phyloP scores from a whole-genome alignment of 2,888 invertebrate genomes.

The Trissolcus japonicus region DNA sequence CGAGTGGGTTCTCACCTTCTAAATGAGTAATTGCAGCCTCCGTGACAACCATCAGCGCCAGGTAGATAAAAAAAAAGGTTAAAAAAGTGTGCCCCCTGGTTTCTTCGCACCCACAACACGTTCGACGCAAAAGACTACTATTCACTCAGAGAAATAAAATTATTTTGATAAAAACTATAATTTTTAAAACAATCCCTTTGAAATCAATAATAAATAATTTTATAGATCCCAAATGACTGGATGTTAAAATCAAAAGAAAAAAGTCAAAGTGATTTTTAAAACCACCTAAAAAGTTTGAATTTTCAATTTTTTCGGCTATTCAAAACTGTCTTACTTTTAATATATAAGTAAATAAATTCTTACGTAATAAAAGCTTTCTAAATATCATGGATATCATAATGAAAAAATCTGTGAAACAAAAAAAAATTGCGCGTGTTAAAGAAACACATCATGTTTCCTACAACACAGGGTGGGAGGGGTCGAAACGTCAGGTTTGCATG shows the following conservation, averaged over 20 bases:
- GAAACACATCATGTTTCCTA: slow-evolving; percentile 43
- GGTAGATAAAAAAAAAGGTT: slow-evolving; percentile 61
- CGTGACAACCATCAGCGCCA: slow-evolving; percentile 68
- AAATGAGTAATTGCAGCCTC: slow-evolving; percentile 75
- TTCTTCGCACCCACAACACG: slow-evolving; percentile 51
- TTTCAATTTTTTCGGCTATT: too few relatives aligned
- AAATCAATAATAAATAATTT: too few relatives aligned
- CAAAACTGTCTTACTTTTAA: too few relatives aligned
- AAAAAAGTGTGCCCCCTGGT: slow-evolving; percentile 31
- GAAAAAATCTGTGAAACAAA: slow-evolving; percentile 16
- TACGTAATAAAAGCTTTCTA: slow-evolving; percentile 5
- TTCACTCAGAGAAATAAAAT: slow-evolving; percentile 23
- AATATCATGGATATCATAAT: not conserved
- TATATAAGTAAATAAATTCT: not conserved
- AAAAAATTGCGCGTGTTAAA: slow-evolving; percentile 41
- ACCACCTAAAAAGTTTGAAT: too few relatives aligned
- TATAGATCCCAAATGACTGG: too few relatives aligned
- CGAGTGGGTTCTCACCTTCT: slow-evolving; percentile 71
- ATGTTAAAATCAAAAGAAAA: too few relatives aligned
- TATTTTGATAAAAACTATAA: too few relatives aligned
- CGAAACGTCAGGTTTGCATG: slow-evolving; percentile 70
- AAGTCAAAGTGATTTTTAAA: too few relatives aligned
- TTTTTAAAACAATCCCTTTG: too few relatives aligned
- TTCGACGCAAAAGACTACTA: slow-evolving; percentile 37
- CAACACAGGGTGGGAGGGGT: slow-evolving; percentile 68